Evolutionary conservation across 2,113 vertebrate species (phyloP), one percentile per base, ranked within the genome.

Genomic region (Spea multiplicata): DNA sequence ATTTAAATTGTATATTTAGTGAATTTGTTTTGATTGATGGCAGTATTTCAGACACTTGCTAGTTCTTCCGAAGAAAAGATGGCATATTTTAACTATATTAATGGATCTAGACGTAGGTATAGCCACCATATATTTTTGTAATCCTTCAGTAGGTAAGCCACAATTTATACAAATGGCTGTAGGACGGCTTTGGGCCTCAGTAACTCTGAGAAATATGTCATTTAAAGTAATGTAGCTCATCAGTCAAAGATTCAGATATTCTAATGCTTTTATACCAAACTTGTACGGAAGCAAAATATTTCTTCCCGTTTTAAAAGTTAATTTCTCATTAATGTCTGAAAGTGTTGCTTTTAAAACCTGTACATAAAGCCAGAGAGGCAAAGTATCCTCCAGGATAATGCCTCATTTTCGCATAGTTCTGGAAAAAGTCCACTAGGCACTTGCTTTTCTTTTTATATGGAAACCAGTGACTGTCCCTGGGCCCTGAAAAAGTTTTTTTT

Each of bases 151-250:
- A 83, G 83, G 1, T 0, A 89, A 88, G 82, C 80, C 64, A 84
- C 85, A 88, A 86, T 90, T 92, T 90, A 88, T 88, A 87, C 83
- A 89, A 92, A 90, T 91, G 82, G 84, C 85, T 87, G 83, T 84
- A 71, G 83, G 85, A 82, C 87, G 78, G 89, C 86, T 88, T 90
- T 86, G 87, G 84, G 78, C 82, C 82, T 76, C 86, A 85, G 83
- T 69, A 86, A 84, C 82, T 88, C 84, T 88, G 90, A 89, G 87
- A 88, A 89, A 87, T 89, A 86, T 88, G 86, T 85, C 88, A 86
- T 89, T 90, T 87, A 83, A 84, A 88, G 81, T 86, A 91, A 86
- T 89, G 83, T 84, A 84, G 70, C 70, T 88, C 85, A 92, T 91
- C 80, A 81, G 83, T 91, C 85, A 90, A 74, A 82, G 77, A 82